These are phyloP conservation scores for Acanthacorydalis orientalis DNA, from an alignment of 2,888 invertebrate genomes.

Conservation along the genomic window DNA sequence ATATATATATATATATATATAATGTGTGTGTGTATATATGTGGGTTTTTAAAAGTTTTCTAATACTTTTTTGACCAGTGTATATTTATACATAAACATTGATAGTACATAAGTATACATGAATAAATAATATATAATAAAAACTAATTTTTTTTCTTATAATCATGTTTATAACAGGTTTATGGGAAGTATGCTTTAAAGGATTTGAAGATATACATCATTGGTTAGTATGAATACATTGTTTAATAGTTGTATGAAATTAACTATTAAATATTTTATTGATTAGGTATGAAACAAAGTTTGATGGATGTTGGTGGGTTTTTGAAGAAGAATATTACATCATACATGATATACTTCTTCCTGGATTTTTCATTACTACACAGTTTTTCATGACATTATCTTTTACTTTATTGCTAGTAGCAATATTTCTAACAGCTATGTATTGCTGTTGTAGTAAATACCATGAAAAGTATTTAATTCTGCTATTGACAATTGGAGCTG, in stretches of 20 bases:
- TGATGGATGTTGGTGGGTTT: constrained; percentile 90
- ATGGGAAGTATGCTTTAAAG: constrained; percentile 88
- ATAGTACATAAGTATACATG: too few relatives aligned
- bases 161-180: constrained; percentile 69
- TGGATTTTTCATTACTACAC: constrained; percentile 83
- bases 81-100: not conserved
- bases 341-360: constrained; percentile 80
- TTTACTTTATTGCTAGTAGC: constrained; percentile 66
- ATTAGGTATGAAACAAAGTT: constrained; percentile 60
- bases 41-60: too few relatives aligned
- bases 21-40: too few relatives aligned
- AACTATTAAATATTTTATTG: not conserved
- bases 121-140: not conserved
- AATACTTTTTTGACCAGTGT: too few relatives aligned
- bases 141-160: constrained; percentile 12
- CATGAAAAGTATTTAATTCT: constrained; percentile 61
- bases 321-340: constrained; percentile 91
- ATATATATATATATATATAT: too few relatives aligned
- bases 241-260: not conserved
- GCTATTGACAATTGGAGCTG: constrained; percentile 55
- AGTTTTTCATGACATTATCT: constrained; percentile 82
- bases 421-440: constrained; percentile 54
- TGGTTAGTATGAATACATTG: constrained; percentile 20
- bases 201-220: constrained; percentile 72
- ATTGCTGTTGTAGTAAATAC: constrained; percentile 55